Conservation (phyloP, 2,113 vertebrate species). For the Muntiacus reevesi region DNA sequence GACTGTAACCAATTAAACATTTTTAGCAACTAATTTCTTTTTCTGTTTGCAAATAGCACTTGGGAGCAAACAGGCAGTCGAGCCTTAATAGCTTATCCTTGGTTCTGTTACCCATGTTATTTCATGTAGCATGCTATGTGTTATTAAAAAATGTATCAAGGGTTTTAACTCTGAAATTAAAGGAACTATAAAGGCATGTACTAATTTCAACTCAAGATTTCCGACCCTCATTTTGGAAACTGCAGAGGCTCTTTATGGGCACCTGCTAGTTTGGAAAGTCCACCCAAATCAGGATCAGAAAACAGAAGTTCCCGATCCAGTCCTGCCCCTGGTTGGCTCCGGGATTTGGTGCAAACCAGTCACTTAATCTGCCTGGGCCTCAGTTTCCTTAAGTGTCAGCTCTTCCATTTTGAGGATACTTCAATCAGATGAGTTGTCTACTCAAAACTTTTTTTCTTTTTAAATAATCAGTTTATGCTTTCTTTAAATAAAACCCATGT, state of each 20-base stretch:
- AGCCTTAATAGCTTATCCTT: slow-evolving; percentile 36
- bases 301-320: background rate
- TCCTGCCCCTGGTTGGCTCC: background rate
- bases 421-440: background rate
- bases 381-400: background rate
- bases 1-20: slow-evolving; percentile 53
- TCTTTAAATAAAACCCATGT: background rate
- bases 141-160: background rate
- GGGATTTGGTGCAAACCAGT: background rate
- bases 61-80: slow-evolving; percentile 44
- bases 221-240: background rate
- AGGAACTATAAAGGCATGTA: background rate
- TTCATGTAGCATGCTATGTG: background rate
- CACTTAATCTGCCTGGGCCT: background rate
- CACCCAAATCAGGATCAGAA: background rate
- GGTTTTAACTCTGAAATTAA: background rate
- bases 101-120: slow-evolving; percentile 34
- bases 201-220: slow-evolving; percentile 3
- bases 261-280: background rate
- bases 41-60: slow-evolving; percentile 61
- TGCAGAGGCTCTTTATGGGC: background rate
- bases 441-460: background rate
- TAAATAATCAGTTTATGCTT: background rate
- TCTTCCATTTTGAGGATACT: background rate
- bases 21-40: slow-evolving; percentile 70